Percentiles rank a stretch among this genome's conserved stretches.
These are phyloP conservation scores for Lasioglossum zephyrum DNA, from an alignment of 2,888 invertebrate species.

Conservation along the genomic window DNA sequence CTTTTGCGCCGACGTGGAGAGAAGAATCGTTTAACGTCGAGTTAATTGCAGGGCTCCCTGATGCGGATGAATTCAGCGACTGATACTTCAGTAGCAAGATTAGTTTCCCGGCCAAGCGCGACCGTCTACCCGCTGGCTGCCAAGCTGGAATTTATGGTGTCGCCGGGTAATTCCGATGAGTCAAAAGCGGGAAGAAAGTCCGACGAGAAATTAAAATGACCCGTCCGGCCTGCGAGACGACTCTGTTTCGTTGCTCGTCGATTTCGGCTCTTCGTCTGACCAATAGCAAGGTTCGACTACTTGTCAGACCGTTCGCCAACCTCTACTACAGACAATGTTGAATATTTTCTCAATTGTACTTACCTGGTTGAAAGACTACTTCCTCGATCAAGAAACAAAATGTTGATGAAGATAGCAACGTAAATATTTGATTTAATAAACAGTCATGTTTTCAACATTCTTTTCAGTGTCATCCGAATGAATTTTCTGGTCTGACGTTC, in stretches of 20 bases:
- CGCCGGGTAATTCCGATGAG: not conserved
- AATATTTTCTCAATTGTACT: not conserved
- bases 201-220: not conserved
- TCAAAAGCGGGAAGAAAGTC: not conserved
- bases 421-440: no score
- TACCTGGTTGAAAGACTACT: not conserved
- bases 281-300: not conserved
- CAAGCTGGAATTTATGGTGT: not conserved
- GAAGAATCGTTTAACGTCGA: conserved; percentile 22
- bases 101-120: not conserved
- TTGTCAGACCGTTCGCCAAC: not conserved
- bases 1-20: conserved; percentile 1
- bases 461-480: no score
- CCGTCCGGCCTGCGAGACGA: not conserved
- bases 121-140: not conserved
- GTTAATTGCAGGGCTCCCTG: conserved; percentile 14
- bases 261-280: not conserved
- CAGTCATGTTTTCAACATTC: no score
- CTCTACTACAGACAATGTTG: not conserved
- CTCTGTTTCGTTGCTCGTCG: not conserved
- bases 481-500: no score
- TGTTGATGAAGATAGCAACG: no score
- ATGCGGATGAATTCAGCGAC: not conserved
- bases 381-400: not conserved
- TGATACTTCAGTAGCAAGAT: conserved; percentile 1